phyloP scores from a whole-genome alignment of 2,797 vertebrate genomes.

The Cacajao melanocephalus region DNA sequence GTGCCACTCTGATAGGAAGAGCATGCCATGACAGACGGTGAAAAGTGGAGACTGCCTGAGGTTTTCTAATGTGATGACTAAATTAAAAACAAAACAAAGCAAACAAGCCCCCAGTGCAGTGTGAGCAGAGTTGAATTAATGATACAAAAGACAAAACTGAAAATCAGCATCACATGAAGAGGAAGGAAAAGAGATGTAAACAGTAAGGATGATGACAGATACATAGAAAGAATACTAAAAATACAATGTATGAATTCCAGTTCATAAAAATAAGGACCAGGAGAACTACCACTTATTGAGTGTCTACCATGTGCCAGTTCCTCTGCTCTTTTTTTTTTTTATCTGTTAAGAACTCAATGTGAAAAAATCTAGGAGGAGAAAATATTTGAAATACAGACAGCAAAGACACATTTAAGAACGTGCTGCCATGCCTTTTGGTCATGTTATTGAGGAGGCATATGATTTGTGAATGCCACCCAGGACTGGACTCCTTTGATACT shows the following conservation, averaged over 20 bases:
- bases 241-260: neutral
- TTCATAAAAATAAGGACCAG: neutral
- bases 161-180: neutral
- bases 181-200: neutral
- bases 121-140: neutral
- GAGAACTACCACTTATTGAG: neutral
- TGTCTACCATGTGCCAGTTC: fast-evolving
- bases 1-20: neutral
- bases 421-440: neutral
- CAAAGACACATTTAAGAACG: neutral
- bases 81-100: neutral
- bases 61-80: neutral
- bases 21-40: fast-evolving
- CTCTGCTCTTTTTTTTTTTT: neutral
- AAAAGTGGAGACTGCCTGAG: neutral
- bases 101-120: neutral
- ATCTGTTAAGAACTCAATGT: neutral
- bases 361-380: neutral
- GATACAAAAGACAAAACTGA: neutral
- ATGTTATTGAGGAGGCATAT: neutral
- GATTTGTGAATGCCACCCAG: neutral
- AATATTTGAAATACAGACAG: neutral
- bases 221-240: neutral
- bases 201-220: neutral
- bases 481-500: neutral